Evolutionary conservation across 2,797 vertebrate genomes (phyloP), one percentile per base, ranked within the genome.

Genomic region (Takifugu rubripes): DNA sequence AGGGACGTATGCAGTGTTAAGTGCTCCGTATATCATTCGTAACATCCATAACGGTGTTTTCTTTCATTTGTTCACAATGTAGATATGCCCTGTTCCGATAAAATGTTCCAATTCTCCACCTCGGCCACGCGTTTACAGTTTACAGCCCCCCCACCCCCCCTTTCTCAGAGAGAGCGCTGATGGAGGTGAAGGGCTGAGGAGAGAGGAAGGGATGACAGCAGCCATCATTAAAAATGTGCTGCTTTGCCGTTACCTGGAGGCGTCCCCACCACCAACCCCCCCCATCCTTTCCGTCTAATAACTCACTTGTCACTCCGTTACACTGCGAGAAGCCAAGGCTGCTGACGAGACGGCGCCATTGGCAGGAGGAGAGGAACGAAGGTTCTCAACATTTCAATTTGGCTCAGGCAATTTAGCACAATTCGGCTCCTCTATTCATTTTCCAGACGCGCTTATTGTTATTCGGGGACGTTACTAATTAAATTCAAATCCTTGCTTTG

Each of bases 241-340:
- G 78, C 84, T 89, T 76, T 89, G 81, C 91, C 87, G 89, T 90
- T 88, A 91, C 86, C 83, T 80, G 89, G 88, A 89, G 90, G 92
- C 93, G 92, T 92, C 88, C 80, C 92, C 90, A 91, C 92, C 93
- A 92, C 92, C 92, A 87, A 72, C 89, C 91, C 90, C 36, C 17
- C 15, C 92, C 93, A 21, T 21, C 21, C 21, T 21, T 93, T 94
- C 92, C 92, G 91, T 94, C 92, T 93, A 94, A 96, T 94, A 95
- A 95, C 92, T 94, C 92, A 90, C 93, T 92, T 94, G 95, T 95
- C 94, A 96, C 93, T 93, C 93, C 88, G 92, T 94, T 93, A 91
- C 92, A 89, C 93, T 91, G 89, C 89, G 90, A 92, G 93, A 93
- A 89, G 90, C 90, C 90, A 92, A 91, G 74, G 82, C 87, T 91